Percentiles rank a stretch among this genome's conserved stretches.
Conservation (phyloP, 2,113 vertebrate genomes). For the Phainopepla nitens region DNA sequence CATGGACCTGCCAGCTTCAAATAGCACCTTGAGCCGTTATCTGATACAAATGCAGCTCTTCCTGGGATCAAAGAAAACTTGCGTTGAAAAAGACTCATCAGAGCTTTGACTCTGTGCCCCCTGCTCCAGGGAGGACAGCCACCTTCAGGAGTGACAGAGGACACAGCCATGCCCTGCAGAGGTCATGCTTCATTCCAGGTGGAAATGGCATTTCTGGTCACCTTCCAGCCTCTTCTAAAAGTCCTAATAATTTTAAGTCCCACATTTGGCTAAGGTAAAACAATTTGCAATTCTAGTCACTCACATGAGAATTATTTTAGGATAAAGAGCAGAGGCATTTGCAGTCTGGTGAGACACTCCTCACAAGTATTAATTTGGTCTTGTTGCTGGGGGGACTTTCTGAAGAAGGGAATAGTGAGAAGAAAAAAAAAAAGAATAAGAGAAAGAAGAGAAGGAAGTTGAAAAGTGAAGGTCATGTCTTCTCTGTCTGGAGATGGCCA, state of each 20-base stretch:
- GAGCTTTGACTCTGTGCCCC: neutral
- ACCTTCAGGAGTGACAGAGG: neutral
- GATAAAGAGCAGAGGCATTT: neutral
- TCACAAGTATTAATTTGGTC: neutral
- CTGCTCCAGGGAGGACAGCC: neutral
- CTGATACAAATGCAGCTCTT: neutral
- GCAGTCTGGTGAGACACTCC: neutral
- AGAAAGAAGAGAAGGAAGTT: neutral
- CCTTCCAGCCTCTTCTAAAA: neutral
- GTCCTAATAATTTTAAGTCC: neutral
- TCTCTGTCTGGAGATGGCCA: neutral
- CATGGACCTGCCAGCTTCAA: neutral
- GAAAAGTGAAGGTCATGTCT: neutral
- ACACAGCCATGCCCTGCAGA: neutral
- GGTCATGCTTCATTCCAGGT: neutral
- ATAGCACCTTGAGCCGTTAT: neutral
- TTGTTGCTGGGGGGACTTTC: neutral
- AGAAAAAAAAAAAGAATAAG: neutral
- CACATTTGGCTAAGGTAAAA: neutral
- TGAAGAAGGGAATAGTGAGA: neutral
- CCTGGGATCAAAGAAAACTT: neutral
- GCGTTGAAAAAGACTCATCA: neutral
- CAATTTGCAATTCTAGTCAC: neutral
- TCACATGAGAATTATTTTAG: neutral
- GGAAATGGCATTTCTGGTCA: neutral